Evolutionary conservation across 2,797 vertebrate genomes (phyloP), one percentile per base, ranked within the genome.

Genomic region (Potorous gilbertii): DNA sequence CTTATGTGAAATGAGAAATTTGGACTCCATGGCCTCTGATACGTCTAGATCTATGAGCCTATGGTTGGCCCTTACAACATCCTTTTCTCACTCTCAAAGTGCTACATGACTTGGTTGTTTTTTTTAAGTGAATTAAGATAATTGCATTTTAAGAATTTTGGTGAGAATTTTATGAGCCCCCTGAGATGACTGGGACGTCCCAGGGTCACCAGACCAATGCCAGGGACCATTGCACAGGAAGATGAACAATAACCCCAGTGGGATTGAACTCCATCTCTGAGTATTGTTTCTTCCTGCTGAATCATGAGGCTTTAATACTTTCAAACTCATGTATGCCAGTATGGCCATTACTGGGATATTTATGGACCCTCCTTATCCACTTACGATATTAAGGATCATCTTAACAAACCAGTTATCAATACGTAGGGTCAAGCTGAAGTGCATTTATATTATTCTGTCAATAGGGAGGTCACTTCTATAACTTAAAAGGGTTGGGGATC

Each of bases 331-430:
- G 3, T 56, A 94, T 93, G 98, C 98, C 98, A 97, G 96, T 94
- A 12, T 94, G 96, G 98, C 97, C 98, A 90, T 96, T 94, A 87
- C 62, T 16, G 6, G 96, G 97, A 98, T 99, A 99, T 98, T 96
- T 98, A 98, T 98, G 54, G 96, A 93, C 98, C 96, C 93, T 91
- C 97, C 98, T 98, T 99, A 98, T 98, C 99, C 99, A 99, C 99
- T 99, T 99, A 99, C 98, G 99, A 99, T 99, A 99, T 99, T 99
- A 99, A 98, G 98, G 99, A 99, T 99, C 98, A 99, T 99, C 99
- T 98, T 97, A 98, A 97, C 98, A 98, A 99, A 98, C 98, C 97
- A 98, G 98, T 98, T 99, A 99, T 99, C 99, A 98, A 99, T 99
- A 99, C 98, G 98, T 97, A 93, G 96, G 98, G 98, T 98, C 97